These are phyloP conservation scores for Ypsolopha sequella DNA, from an alignment of 2,888 invertebrate species.

Conservation along the genomic window DNA sequence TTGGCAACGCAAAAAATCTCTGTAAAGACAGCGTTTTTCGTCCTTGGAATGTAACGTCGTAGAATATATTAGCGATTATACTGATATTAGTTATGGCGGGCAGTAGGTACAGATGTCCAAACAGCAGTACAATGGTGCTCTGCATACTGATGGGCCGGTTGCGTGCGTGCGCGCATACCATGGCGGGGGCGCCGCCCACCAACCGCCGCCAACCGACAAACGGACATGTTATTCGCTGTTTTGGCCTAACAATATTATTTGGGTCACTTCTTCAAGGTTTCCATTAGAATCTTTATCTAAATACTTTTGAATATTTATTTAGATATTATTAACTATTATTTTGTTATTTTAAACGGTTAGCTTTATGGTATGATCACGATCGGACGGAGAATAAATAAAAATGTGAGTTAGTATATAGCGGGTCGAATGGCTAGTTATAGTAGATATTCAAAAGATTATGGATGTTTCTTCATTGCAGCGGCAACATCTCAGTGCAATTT, in stretches of 20 bases:
- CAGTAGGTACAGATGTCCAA: constrained; percentile 46
- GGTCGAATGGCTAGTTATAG: no score
- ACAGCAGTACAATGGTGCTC: constrained; percentile 25
- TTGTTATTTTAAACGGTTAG: no score
- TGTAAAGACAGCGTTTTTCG: no score
- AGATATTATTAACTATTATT: no score
- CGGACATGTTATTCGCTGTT: constrained; percentile 1
- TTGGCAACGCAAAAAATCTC: no score
- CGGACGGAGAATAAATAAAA: no score
- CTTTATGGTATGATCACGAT: no score
- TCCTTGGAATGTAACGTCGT: no score
- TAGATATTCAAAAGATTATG: no score
- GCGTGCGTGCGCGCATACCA: constrained; percentile 56
- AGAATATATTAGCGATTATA: not conserved
- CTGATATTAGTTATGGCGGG: constrained; percentile 42
- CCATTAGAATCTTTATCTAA: no score
- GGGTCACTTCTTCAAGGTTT: not conserved
- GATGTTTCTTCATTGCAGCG: not conserved
- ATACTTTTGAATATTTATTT: no score
- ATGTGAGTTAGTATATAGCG: no score
- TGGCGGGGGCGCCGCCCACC: constrained; percentile 20
- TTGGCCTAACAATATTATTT: not conserved
- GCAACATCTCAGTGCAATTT: not conserved
- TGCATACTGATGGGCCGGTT: constrained; percentile 53
- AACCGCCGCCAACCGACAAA: constrained; percentile 18